Percentiles rank a stretch among this genome's conserved stretches.
Evolutionary conservation across 2,797 vertebrate genomes (phyloP).

Genomic region (Chrosomus eos): DNA sequence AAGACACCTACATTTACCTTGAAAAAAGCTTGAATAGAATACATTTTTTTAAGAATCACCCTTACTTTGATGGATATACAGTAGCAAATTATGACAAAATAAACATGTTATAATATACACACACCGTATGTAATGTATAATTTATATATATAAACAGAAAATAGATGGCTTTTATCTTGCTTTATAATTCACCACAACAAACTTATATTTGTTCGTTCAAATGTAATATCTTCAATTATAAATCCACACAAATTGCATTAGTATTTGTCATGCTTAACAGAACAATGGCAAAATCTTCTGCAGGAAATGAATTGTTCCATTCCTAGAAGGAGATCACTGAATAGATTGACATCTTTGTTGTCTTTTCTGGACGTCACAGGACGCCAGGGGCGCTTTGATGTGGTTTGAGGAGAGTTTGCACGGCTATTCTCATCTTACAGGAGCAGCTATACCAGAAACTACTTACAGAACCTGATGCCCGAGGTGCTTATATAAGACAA

Average conservation of each 20-base stretch:
- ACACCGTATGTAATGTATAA: too few species aligned
- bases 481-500: background rate
- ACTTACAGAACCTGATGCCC: background rate
- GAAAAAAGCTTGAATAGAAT: too few species aligned
- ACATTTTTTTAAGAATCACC: too few species aligned
- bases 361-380: slow-evolving; percentile 9
- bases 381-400: background rate
- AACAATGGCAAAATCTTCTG: background rate
- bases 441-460: slow-evolving; percentile 13
- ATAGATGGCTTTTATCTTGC: background rate
- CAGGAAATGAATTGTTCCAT: background rate
- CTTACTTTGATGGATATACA: too few species aligned
- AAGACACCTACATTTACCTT: too few species aligned
- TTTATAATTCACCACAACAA: background rate
- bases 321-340: background rate
- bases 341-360: background rate
- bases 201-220: background rate
- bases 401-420: background rate
- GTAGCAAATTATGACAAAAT: too few species aligned
- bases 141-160: too few species aligned
- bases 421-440: background rate
- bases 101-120: too few species aligned
- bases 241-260: background rate
- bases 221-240: background rate
- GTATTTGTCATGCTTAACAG: background rate